These are phyloP conservation scores for Macropus fuliginosus DNA, from an alignment of 2,797 vertebrate species.

Conservation along the genomic window DNA sequence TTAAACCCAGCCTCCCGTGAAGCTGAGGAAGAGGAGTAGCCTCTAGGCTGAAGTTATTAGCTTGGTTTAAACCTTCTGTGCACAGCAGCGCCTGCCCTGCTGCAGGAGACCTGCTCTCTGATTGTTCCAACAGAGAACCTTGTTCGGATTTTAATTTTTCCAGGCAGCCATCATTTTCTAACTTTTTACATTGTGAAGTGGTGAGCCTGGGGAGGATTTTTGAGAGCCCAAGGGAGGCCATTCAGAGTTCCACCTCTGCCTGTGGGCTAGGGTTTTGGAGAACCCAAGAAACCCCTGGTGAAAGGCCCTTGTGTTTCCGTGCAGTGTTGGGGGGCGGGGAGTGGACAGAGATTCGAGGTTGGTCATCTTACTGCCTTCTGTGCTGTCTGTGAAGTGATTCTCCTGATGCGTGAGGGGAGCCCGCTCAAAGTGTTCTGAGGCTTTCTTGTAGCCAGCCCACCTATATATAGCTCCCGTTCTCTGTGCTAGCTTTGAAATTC, in stretches of 20 bases:
- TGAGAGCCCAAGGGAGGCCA: slow-evolving; percentile 56
- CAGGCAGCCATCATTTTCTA: slow-evolving; percentile 74
- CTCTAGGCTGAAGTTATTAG: background rate
- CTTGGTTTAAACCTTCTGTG: background rate
- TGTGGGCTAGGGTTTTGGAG: slow-evolving; percentile 15
- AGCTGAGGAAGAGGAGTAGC: slow-evolving; percentile 72
- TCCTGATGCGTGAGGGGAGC: background rate
- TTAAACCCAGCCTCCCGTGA: slow-evolving; percentile 71
- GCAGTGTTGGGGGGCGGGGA: slow-evolving; percentile 60
- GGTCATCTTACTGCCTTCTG: background rate
- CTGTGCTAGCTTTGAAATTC: background rate
- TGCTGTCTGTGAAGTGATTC: slow-evolving; percentile 5
- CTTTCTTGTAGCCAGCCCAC: background rate
- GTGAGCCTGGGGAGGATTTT: slow-evolving; percentile 38
- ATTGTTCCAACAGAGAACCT: background rate
- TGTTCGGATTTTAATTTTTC: slow-evolving; percentile 63
- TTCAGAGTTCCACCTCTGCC: slow-evolving; percentile 5
- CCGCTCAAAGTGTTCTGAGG: background rate
- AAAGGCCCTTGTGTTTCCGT: slow-evolving; percentile 38
- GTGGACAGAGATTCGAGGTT: slow-evolving; percentile 26
- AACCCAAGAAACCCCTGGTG: background rate
- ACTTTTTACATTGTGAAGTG: slow-evolving; percentile 72
- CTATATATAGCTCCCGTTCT: background rate
- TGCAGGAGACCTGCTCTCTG: slow-evolving; percentile 1
- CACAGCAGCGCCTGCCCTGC: fast-evolving